Conservation (phyloP, 64 coral and sea anemone genomes). For the Anthopleura sola region DNA sequence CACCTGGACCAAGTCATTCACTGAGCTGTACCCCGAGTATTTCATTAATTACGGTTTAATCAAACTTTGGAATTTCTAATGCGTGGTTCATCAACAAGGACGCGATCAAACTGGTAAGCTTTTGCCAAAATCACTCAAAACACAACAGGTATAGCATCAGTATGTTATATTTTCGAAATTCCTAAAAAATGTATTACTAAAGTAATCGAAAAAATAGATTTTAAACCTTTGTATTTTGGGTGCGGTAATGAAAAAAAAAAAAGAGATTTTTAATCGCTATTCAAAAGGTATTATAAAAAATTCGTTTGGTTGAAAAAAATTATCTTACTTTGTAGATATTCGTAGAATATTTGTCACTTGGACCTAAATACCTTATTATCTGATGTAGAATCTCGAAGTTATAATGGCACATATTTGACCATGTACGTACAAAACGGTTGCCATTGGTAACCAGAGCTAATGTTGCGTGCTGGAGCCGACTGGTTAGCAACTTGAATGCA, state of each 20-base stretch:
- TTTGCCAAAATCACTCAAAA: background rate
- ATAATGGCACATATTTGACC: constrained; percentile 1
- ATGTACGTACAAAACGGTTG: background rate
- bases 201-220: background rate
- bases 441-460: background rate
- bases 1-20: background rate
- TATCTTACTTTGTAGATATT: background rate
- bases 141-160: no score
- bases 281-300: background rate
- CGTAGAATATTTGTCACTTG: background rate
- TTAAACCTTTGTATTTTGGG: background rate
- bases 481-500: background rate
- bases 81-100: background rate
- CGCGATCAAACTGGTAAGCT: background rate
- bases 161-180: background rate
- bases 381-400: background rate
- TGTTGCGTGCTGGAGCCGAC: background rate
- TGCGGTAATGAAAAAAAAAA: background rate
- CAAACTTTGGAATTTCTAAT: background rate
- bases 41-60: background rate
- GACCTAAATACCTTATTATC: background rate
- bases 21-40: background rate
- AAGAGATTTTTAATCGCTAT: background rate
- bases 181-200: background rate
- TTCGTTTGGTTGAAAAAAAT: background rate